These are phyloP conservation scores for Drosophila orosa DNA, from an alignment of 1,140 invertebrate genomes.

Conservation along the genomic window DNA sequence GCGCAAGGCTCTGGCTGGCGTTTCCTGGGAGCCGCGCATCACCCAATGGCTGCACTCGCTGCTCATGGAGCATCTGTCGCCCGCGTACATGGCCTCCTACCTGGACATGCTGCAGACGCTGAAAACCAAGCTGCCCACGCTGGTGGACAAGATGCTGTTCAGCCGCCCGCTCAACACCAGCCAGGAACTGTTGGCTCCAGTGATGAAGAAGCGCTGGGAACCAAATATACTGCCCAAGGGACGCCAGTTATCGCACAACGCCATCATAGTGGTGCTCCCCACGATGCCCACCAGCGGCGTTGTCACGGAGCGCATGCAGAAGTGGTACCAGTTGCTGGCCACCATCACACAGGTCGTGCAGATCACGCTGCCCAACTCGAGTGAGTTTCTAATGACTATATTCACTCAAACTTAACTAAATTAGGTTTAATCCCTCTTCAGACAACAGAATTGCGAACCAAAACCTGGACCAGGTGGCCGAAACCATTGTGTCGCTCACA, in stretches of 20 bases:
- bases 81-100: constrained; percentile 90
- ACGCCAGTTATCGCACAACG: constrained; percentile 90
- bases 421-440: background rate
- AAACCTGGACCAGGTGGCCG: constrained; percentile 84
- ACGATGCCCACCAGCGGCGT: constrained; percentile 85
- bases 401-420: too few species aligned
- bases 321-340: constrained; percentile 89
- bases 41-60: constrained; percentile 92
- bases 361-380: constrained; percentile 85
- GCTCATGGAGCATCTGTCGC: constrained; percentile 89
- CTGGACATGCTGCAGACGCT: constrained; percentile 92
- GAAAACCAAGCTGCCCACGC: constrained; percentile 89
- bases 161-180: constrained; percentile 86
- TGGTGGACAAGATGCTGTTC: constrained; percentile 91
- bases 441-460: constrained; percentile 69
- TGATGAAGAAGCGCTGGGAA: constrained; percentile 92
- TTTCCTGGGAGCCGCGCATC: constrained; percentile 89
- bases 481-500: constrained; percentile 89
- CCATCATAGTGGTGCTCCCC: constrained; percentile 89
- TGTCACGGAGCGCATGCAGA: constrained; percentile 87
- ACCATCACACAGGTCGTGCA: constrained; percentile 89
- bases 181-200: constrained; percentile 85
- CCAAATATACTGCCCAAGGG: constrained; percentile 85
- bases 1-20: constrained; percentile 87
- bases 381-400: constrained; percentile 29